Conservation (phyloP, 2,797 vertebrate species). For the Sebastes cheni region DNA sequence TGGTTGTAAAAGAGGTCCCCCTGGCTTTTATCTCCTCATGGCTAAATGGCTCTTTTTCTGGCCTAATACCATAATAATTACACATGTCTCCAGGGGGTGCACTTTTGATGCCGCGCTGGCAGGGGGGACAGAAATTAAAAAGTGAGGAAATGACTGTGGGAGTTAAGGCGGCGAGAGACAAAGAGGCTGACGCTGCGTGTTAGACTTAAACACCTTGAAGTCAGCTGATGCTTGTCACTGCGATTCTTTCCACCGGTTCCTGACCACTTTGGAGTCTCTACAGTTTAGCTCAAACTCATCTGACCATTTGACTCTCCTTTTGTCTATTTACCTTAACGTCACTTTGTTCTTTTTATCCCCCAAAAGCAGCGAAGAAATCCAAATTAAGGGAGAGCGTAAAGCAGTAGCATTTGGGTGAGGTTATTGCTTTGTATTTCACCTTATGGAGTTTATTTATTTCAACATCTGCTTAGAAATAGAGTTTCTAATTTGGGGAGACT, state of each 20-base stretch:
- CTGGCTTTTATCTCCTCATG: conserved; percentile 74
- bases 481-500: background rate
- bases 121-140: conserved; percentile 74
- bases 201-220: conserved; percentile 71
- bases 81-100: conserved; percentile 75
- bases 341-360: conserved; percentile 30
- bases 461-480: background rate
- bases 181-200: conserved; percentile 69
- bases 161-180: conserved; percentile 75
- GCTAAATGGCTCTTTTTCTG: conserved; percentile 75
- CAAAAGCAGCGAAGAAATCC: background rate
- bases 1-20: conserved; percentile 31
- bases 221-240: conserved; percentile 71
- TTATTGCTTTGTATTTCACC: background rate
- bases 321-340: conserved; percentile 17
- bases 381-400: background rate
- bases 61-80: conserved; percentile 86
- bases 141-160: conserved; percentile 79
- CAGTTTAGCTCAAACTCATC: conserved; percentile 45
- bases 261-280: conserved; percentile 52
- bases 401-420: background rate
- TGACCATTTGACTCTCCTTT: conserved; percentile 31
- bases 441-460: background rate
- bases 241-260: conserved; percentile 70
- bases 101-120: conserved; percentile 67